Percentiles rank a stretch among this genome's conserved stretches.
Conservation (phyloP, 2,113 vertebrate genomes). For the Nycticorax nycticorax region DNA sequence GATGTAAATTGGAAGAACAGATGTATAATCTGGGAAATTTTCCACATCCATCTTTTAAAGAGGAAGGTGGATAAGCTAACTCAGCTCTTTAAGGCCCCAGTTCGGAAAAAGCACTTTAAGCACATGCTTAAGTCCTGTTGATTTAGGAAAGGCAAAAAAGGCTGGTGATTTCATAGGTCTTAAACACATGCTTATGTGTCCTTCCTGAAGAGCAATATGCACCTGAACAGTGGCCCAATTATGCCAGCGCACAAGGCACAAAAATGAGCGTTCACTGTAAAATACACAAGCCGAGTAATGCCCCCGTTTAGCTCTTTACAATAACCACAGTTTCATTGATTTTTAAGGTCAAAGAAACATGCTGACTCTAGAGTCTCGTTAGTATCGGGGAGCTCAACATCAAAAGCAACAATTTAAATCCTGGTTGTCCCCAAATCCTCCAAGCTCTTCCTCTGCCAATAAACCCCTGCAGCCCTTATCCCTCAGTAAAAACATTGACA, state of each 20-base stretch:
- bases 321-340: not conserved
- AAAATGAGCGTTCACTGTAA: not conserved
- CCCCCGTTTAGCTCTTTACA: not conserved
- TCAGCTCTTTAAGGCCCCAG: constrained; percentile 44
- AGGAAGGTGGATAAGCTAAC: constrained; percentile 60
- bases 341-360: not conserved
- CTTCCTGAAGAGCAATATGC: constrained; percentile 54
- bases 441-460: not conserved
- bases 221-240: constrained; percentile 37
- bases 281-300: not conserved
- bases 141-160: constrained; percentile 62
- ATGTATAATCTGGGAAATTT: constrained; percentile 68
- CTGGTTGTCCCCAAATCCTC: rapidly evolving
- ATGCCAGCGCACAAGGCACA: constrained; percentile 19
- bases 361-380: not conserved
- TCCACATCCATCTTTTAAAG: constrained; percentile 65
- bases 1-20: constrained; percentile 57
- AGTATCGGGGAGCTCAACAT: not conserved
- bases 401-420: not conserved
- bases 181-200: constrained; percentile 68
- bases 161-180: constrained; percentile 62
- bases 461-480: not conserved
- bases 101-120: constrained; percentile 61
- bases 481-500: not conserved
- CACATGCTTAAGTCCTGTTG: constrained; percentile 62